These are phyloP conservation scores for Aradophagus sp. DNA, from an alignment of 1,140 invertebrate species.

Conservation along the genomic window DNA sequence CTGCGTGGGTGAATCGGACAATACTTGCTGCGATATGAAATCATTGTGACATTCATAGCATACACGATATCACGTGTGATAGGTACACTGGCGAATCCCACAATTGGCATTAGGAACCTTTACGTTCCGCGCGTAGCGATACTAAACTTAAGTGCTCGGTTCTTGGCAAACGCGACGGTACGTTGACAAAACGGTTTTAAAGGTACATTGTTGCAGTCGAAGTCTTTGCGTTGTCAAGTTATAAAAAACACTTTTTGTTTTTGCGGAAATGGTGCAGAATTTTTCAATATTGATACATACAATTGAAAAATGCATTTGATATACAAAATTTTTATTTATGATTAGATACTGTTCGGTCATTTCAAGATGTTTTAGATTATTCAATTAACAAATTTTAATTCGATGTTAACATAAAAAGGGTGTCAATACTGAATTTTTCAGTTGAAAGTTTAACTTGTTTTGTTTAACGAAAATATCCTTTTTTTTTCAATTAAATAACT, in stretches of 20 bases:
- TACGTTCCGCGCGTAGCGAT: constrained; percentile 34
- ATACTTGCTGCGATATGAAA: constrained; percentile 23
- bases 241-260: not conserved
- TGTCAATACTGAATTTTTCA: too few relatives aligned
- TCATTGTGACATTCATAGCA: constrained; percentile 42
- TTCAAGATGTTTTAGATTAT: too few relatives aligned
- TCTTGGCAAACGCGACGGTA: constrained; percentile 41
- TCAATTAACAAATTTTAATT: too few relatives aligned
- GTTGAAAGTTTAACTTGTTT: too few relatives aligned
- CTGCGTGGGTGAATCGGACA: not conserved
- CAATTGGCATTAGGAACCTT: constrained; percentile 47
- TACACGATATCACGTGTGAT: constrained; percentile 45
- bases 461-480: too few relatives aligned
- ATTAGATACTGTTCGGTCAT: too few relatives aligned
- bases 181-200: constrained; percentile 32
- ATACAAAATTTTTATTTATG: too few relatives aligned
- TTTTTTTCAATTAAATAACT: too few relatives aligned
- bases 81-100: constrained; percentile 39
- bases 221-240: constrained; percentile 3
- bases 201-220: constrained; percentile 17
- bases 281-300: too few relatives aligned
- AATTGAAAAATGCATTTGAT: too few relatives aligned
- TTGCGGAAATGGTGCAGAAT: too few relatives aligned
- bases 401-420: too few relatives aligned
- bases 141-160: constrained; percentile 27